These are phyloP conservation scores for Melanotaenia duboulayi DNA, from an alignment of 2,113 vertebrate species.

Conservation along the genomic window DNA sequence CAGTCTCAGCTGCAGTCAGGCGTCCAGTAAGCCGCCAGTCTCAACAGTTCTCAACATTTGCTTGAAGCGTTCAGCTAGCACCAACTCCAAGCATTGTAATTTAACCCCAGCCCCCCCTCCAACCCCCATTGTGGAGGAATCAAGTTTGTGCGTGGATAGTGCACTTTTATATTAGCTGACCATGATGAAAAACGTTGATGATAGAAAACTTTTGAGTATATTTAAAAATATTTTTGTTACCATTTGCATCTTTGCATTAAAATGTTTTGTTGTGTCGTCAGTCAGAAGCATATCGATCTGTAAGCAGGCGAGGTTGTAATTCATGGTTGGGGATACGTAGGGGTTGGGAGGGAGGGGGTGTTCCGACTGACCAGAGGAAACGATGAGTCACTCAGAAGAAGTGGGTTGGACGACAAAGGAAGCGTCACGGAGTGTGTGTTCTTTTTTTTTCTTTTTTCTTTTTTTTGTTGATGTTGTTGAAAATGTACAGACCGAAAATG, in stretches of 20 bases:
- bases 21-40: conserved; percentile 49
- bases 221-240: conserved; percentile 83
- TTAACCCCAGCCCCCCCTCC: conserved; percentile 16
- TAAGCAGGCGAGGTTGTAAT: conserved; percentile 57
- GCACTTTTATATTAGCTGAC: conserved; percentile 83
- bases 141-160: conserved; percentile 78
- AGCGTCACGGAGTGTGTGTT: conserved; percentile 66
- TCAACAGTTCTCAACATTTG: conserved; percentile 66
- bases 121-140: conserved; percentile 55
- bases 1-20: conserved; percentile 65
- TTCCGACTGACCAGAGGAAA: conserved; percentile 55
- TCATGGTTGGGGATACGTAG: conserved; percentile 11
- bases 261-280: conserved; percentile 72
- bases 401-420: conserved; percentile 15
- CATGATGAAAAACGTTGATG: conserved; percentile 45
- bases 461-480: conserved; percentile 63
- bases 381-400: conserved; percentile 57
- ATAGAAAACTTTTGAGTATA: conserved; percentile 72
- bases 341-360: background rate
- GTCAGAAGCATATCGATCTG: conserved; percentile 75
- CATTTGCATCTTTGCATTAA: conserved; percentile 80
- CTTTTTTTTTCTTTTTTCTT: too few relatives aligned
- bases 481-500: conserved; percentile 82
- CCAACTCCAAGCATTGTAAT: conserved; percentile 69
- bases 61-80: conserved; percentile 64